phyloP scores from a whole-genome alignment of 2,888 invertebrate genomes.

The Pterostichus madidus region DNA sequence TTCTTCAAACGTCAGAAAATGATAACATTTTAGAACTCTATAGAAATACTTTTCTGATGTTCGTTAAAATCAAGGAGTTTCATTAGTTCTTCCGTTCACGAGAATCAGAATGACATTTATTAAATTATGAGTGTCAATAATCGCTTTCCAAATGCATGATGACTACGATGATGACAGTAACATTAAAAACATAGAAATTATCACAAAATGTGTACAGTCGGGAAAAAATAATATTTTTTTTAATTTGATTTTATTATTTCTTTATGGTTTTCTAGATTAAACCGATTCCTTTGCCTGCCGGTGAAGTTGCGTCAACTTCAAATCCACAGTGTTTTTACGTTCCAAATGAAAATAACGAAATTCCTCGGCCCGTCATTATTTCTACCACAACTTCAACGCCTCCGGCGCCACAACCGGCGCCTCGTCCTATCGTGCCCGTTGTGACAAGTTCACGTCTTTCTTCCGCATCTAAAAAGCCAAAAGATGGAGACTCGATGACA shows the following conservation, averaged over 20 bases:
- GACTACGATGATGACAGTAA: no score
- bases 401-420: slow-evolving; percentile 70
- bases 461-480: slow-evolving; percentile 69
- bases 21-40: no score
- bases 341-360: slow-evolving; percentile 83
- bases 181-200: no score
- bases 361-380: slow-evolving; percentile 73
- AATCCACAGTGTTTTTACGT: slow-evolving; percentile 90
- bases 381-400: slow-evolving; percentile 70
- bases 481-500: slow-evolving; percentile 77
- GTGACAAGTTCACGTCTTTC: slow-evolving; percentile 59
- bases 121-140: no score
- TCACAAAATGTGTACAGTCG: no score
- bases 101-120: no score
- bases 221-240: no score
- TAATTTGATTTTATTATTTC: slow-evolving; percentile 37
- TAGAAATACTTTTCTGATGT: no score
- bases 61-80: no score
- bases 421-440: slow-evolving; percentile 68
- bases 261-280: slow-evolving; percentile 81
- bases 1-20: no score
- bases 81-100: no score
- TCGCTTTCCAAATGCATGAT: no score
- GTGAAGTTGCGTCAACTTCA: slow-evolving; percentile 81
- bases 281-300: slow-evolving; percentile 88